Percentiles rank a stretch among this genome's conserved stretches.
Evolutionary conservation across 1,140 invertebrate species (phyloP).

Genomic region (Pristionchus pacificus): DNA sequence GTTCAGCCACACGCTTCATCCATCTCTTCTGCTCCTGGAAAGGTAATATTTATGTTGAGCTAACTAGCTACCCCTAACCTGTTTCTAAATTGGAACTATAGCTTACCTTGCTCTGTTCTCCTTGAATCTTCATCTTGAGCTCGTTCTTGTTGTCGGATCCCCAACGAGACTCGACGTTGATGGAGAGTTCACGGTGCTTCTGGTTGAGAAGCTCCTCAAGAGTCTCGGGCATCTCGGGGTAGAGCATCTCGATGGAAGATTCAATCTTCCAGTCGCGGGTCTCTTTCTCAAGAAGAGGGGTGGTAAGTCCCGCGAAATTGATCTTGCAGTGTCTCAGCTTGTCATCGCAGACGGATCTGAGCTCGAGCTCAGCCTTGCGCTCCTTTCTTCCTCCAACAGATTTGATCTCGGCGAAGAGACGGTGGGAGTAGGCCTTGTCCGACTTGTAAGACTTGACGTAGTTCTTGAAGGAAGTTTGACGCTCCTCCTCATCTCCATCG

Average conservation of each 20-base stretch:
- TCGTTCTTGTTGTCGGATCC: constrained; percentile 22
- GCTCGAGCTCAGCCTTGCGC: constrained; percentile 22
- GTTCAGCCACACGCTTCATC: constrained; percentile 20
- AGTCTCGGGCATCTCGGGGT: constrained; percentile 15
- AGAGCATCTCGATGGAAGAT: constrained; percentile 11
- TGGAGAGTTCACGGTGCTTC: constrained; percentile 15
- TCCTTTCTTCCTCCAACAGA: constrained; percentile 21
- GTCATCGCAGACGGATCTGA: constrained; percentile 9
- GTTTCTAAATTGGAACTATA: too few relatives aligned
- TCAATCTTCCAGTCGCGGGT: constrained; percentile 12
- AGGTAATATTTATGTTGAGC: too few relatives aligned
- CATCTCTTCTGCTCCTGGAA: constrained; percentile 19
- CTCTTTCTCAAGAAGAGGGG: constrained; percentile 8
- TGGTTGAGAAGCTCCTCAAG: constrained; percentile 18
- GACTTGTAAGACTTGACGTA: neutral
- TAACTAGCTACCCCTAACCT: too few relatives aligned
- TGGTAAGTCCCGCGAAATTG: constrained; percentile 1
- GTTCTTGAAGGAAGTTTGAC: constrained; percentile 23
- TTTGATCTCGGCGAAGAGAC: neutral
- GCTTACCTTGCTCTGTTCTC: constrained; percentile 29
- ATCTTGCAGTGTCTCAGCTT: constrained; percentile 8
- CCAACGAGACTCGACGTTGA: constrained; percentile 6
- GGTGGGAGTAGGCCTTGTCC: constrained; percentile 10
- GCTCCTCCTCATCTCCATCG: constrained; percentile 12
- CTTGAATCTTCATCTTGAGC: constrained; percentile 21